A percentile compares a stretch with the other conserved stretches of the same genome.
Conservation (phyloP, 2,888 invertebrate species). For the Phalera bucephala region DNA sequence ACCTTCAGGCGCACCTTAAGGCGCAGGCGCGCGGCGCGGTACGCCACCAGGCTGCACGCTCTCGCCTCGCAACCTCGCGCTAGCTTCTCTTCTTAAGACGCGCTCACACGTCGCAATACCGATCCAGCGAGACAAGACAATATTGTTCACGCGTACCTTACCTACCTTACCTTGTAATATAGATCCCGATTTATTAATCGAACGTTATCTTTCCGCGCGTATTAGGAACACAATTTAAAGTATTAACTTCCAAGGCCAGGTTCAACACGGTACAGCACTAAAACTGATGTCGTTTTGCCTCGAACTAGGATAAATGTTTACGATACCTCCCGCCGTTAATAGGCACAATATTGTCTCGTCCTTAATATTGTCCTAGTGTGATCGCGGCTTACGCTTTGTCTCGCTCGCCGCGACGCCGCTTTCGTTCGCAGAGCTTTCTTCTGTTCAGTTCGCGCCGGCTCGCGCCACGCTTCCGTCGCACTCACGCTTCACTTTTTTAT, state of each 20-base stretch:
- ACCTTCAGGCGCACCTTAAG: conserved; percentile 99
- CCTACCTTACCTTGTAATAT: no score
- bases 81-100: conserved; percentile 63
- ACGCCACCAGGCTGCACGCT: conserved; percentile 87
- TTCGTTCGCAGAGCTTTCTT: conserved; percentile 78
- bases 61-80: conserved; percentile 74
- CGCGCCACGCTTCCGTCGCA: conserved; percentile 82
- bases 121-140: neutral
- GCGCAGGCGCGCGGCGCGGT: conserved; percentile 97
- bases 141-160: neutral
- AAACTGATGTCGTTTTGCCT: neutral
- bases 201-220: no score
- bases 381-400: conserved; percentile 64
- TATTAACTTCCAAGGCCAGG: neutral
- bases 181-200: no score
- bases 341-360: conserved; percentile 1
- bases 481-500: conserved; percentile 79
- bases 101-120: conserved; percentile 2
- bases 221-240: no score
- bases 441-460: conserved; percentile 74
- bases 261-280: neutral
- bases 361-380: conserved; percentile 1
- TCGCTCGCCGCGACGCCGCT: conserved; percentile 80
- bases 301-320: neutral
- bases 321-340: no score